phyloP scores from a whole-genome alignment of 23 tunicate genomes.

The Halocynthia roretzi region DNA sequence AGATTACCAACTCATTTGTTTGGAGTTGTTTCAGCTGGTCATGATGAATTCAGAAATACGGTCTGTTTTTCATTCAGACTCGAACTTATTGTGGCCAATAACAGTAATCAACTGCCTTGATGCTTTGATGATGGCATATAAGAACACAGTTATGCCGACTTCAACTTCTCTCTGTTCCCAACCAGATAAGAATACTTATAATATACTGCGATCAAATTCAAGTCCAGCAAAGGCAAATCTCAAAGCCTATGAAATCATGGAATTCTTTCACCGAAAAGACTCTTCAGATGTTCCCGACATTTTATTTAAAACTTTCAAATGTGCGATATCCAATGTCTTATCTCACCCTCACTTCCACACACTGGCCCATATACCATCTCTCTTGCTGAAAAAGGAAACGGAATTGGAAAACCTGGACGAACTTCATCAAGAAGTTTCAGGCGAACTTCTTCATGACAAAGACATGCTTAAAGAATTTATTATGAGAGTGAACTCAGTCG shows the following conservation, averaged over 20 bases:
- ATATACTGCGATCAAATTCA: no score
- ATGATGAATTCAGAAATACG: constrained; percentile 7
- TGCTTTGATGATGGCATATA: no score
- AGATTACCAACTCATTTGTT: constrained; percentile 7
- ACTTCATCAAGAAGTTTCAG: constrained; percentile 11
- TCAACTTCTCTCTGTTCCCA: no score
- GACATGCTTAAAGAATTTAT: constrained; percentile 49
- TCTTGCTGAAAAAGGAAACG: constrained; percentile 75
- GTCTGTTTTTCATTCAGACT: constrained; percentile 2
- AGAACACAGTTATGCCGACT: no score
- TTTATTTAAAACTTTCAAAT: neutral
- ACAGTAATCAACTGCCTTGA: no score
- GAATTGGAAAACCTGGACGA: neutral
- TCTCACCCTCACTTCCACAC: constrained; percentile 32
- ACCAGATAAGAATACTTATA: no score
- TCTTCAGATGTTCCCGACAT: constrained; percentile 5
- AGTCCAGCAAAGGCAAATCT: no score
- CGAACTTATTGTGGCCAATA: neutral
- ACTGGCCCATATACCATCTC: constrained; percentile 48
- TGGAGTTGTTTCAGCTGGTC: constrained; percentile 43
- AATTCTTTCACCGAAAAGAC: no score
- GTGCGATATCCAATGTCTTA: neutral
- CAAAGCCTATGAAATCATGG: no score
- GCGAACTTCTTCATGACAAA: constrained; percentile 67
- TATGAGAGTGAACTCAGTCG: constrained; percentile 53